Conservation (phyloP, 2,888 invertebrate species). For the Mythimna albipuncta region DNA sequence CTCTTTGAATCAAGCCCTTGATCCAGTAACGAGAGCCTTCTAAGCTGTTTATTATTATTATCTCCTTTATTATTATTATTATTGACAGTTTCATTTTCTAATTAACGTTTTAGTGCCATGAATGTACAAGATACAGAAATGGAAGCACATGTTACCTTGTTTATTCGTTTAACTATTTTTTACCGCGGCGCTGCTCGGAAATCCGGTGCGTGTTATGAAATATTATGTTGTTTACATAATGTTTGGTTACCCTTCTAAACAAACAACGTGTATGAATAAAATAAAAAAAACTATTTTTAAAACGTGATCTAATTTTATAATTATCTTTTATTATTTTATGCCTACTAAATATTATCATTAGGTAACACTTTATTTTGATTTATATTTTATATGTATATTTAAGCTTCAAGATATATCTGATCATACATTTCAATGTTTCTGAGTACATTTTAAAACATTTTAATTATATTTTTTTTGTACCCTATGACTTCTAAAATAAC, state of each 20-base stretch:
- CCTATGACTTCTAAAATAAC: too few relatives aligned
- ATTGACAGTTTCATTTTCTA: neutral
- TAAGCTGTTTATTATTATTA: too few relatives aligned
- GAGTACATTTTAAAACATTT: too few relatives aligned
- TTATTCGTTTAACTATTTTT: constrained; percentile 38
- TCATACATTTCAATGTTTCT: too few relatives aligned
- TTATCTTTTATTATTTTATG: neutral
- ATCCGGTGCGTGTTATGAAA: constrained; percentile 39
- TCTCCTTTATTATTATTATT: too few relatives aligned
- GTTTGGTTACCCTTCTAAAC: constrained; percentile 12
- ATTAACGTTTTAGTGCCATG: neutral
- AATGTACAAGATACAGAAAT: neutral
- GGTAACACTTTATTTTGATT: neutral
- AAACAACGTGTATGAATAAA: neutral
- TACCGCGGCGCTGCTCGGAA: constrained; percentile 39
- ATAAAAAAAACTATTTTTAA: constrained; percentile 3
- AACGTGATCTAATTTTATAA: neutral
- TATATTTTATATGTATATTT: too few relatives aligned
- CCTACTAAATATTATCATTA: too few relatives aligned
- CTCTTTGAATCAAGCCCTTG: too few relatives aligned
- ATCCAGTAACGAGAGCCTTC: too few relatives aligned
- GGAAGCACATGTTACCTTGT: constrained; percentile 2
- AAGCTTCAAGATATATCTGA: too few relatives aligned
- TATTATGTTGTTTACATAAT: constrained; percentile 46
- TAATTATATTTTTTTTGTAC: too few relatives aligned